Percentiles rank a stretch among this genome's conserved stretches.
Conservation (phyloP, 2,797 vertebrate genomes). For the Chaenodraco wilsoni region DNA sequence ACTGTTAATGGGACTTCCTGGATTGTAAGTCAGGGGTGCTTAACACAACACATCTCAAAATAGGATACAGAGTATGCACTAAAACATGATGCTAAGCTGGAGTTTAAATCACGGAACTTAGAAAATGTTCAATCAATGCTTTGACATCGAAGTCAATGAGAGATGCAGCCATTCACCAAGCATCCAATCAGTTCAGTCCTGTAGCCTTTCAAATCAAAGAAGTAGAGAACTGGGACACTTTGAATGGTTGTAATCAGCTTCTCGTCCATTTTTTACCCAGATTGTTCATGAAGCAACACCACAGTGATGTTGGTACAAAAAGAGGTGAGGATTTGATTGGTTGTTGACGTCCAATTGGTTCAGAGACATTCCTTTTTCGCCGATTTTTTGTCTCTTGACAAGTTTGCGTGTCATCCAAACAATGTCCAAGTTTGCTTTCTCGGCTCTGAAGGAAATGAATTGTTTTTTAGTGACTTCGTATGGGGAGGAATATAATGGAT, state of each 20-base stretch:
- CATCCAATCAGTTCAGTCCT: slow-evolving; percentile 22
- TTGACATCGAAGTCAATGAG: slow-evolving; percentile 47
- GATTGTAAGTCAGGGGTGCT: background rate
- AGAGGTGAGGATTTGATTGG: slow-evolving; percentile 40
- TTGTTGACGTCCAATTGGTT: slow-evolving; percentile 13
- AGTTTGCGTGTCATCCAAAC: slow-evolving; percentile 29
- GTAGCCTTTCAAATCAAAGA: slow-evolving; percentile 52
- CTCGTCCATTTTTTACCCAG: slow-evolving; percentile 33
- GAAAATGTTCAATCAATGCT: slow-evolving; percentile 38
- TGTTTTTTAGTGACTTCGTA: slow-evolving; percentile 15
- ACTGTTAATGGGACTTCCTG: background rate
- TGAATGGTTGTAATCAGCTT: slow-evolving; percentile 61
- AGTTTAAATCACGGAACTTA: slow-evolving; percentile 32
- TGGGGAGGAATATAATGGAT: slow-evolving; percentile 15
- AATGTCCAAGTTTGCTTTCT: slow-evolving; percentile 22
- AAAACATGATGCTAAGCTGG: slow-evolving; percentile 1
- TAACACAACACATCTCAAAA: background rate
- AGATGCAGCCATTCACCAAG: slow-evolving; percentile 33
- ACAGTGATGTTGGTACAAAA: slow-evolving; percentile 27
- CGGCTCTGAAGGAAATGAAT: slow-evolving; percentile 1
- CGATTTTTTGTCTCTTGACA: slow-evolving; percentile 45
- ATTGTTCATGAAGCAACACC: slow-evolving; percentile 53
- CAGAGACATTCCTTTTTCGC: slow-evolving; percentile 22
- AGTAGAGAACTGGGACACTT: slow-evolving; percentile 23
- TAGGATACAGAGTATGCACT: background rate